A percentile compares a stretch with the other conserved stretches of the same genome.
Evolutionary conservation across 30 jellyfish, hydroid and myxozoan genomes (phyloP).

Genomic region (Nemopilema nomurai): DNA sequence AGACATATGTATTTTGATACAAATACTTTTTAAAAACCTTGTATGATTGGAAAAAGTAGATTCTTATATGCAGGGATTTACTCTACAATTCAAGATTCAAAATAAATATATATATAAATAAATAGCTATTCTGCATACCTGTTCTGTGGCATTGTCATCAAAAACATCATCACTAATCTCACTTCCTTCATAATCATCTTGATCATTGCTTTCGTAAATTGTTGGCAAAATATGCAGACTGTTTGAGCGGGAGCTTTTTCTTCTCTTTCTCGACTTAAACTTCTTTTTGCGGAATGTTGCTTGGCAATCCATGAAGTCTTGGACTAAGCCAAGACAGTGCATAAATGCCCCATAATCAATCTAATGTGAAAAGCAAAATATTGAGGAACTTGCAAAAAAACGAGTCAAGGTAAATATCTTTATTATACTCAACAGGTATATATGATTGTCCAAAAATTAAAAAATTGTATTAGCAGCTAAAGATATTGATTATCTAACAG

Average conservation of each 20-base stretch:
- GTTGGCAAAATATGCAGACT: constrained; percentile 71
- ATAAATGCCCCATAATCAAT: constrained; percentile 51
- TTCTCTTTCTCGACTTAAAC: constrained; percentile 46
- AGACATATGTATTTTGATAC: no score
- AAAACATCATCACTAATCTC: constrained; percentile 59
- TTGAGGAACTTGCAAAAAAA: no score
- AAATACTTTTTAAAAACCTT: no score
- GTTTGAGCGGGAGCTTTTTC: constrained; percentile 57
- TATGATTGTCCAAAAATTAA: not conserved
- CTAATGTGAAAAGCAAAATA: not conserved
- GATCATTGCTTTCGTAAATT: constrained; percentile 53
- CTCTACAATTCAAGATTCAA: no score
- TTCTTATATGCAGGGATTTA: no score
- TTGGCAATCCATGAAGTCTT: constrained; percentile 71
- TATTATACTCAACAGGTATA: not conserved
- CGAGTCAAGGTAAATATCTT: no score
- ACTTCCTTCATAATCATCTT: constrained; percentile 26
- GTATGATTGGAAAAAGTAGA: no score
- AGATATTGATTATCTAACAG: no score
- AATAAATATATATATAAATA: no score
- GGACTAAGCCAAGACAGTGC: constrained; percentile 78
- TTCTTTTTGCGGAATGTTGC: constrained; percentile 36
- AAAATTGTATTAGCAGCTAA: not conserved
- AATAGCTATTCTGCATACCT: constrained; percentile 3
- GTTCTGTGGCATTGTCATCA: constrained; percentile 42